These are phyloP conservation scores for Clarias platycephalus DNA, from an alignment of 2,797 vertebrate genomes.

Conservation along the genomic window DNA sequence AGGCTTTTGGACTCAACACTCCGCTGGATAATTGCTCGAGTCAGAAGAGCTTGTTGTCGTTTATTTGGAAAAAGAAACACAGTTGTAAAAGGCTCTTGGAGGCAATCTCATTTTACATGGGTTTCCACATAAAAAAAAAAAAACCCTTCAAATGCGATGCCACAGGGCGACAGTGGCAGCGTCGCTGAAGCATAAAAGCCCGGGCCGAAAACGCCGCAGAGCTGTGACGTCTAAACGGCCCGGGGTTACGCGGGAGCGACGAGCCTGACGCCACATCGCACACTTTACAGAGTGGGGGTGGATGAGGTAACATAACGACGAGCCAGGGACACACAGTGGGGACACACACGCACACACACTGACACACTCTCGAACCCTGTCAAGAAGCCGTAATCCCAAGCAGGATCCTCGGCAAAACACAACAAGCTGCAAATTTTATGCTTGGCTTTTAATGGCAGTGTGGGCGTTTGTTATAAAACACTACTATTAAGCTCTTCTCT, in stretches of 20 bases:
- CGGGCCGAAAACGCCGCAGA: not conserved
- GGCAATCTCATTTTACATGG: slow-evolving; percentile 56
- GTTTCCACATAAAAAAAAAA: slow-evolving; percentile 53
- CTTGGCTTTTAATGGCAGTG: slow-evolving; percentile 49
- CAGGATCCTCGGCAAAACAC: slow-evolving; percentile 44
- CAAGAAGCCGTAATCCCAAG: slow-evolving; percentile 27
- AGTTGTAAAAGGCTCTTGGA: slow-evolving; percentile 42
- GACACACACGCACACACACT: not conserved
- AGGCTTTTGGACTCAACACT: slow-evolving; percentile 11
- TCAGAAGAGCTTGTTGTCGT: slow-evolving; percentile 41
- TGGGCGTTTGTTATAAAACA: slow-evolving; percentile 51
- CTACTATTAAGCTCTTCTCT: slow-evolving; percentile 48
- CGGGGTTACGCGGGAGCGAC: slow-evolving; percentile 32
- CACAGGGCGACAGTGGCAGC: slow-evolving; percentile 24
- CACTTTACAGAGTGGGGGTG: not conserved
- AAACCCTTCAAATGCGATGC: slow-evolving; percentile 45
- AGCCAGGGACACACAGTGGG: slow-evolving; percentile 20
- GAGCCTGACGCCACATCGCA: slow-evolving; percentile 47
- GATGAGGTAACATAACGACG: not conserved
- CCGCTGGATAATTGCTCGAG: slow-evolving; percentile 44
- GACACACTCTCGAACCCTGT: not conserved
- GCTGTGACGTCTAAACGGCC: not conserved
- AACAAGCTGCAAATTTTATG: slow-evolving; percentile 58
- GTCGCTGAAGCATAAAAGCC: slow-evolving; percentile 39
- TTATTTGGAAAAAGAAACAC: slow-evolving; percentile 60